Evolutionary conservation across 2,888 invertebrate genomes (phyloP).

Genomic region (Hypercompe scribonia): DNA sequence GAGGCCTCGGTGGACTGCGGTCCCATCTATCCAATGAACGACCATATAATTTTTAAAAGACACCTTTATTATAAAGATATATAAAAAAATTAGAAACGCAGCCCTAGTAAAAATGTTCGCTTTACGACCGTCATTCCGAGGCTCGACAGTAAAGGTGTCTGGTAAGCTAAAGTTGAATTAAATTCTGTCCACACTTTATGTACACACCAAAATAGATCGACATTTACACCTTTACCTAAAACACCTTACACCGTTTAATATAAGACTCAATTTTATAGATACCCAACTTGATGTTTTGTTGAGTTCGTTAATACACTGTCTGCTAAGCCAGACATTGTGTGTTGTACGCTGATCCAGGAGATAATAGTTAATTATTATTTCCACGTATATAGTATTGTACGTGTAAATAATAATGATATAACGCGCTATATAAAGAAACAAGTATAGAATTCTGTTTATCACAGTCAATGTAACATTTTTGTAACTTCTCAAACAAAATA

Average conservation of each 20-base stretch:
- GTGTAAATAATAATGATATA: too few relatives aligned
- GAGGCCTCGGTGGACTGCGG: too few relatives aligned
- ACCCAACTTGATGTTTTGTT: background rate
- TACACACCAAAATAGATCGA: background rate
- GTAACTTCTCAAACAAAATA: too few relatives aligned
- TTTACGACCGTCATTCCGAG: conserved; percentile 4
- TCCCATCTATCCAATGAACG: too few relatives aligned
- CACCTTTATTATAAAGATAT: background rate
- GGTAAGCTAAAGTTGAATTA: conserved; percentile 6
- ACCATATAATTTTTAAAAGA: background rate
- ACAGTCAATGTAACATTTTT: too few relatives aligned
- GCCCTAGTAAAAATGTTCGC: conserved; percentile 4
- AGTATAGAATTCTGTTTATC: too few relatives aligned
- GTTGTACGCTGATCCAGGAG: too few relatives aligned
- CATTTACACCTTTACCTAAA: background rate
- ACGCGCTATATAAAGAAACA: too few relatives aligned
- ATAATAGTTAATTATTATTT: too few relatives aligned
- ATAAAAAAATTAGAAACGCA: background rate
- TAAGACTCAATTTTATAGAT: background rate
- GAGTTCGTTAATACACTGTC: too few relatives aligned
- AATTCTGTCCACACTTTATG: conserved; percentile 13
- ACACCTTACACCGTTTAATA: background rate
- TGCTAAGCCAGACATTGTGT: too few relatives aligned
- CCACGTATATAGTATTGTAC: too few relatives aligned
- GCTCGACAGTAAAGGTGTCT: conserved; percentile 11